Percentiles rank a stretch among this genome's conserved stretches.
Conservation (phyloP, 2,888 invertebrate species). For the Maniola hyperantus region DNA sequence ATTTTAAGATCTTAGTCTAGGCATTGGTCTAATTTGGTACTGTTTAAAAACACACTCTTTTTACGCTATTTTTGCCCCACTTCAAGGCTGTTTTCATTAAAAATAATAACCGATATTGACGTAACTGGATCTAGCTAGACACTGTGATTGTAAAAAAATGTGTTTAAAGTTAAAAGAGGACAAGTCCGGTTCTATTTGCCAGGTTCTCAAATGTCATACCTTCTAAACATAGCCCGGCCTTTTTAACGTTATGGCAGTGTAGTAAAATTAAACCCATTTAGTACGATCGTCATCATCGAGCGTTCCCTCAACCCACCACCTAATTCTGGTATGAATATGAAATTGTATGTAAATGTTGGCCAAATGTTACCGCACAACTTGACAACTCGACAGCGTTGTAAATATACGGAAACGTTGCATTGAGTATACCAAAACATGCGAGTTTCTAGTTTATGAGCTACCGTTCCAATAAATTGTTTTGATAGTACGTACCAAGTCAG, state of each 20-base stretch:
- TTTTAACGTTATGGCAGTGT: conserved; percentile 4
- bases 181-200: too few relatives aligned
- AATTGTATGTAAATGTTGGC: conserved; percentile 75
- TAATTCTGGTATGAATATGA: conserved; percentile 79
- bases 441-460: conserved; percentile 64
- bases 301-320: conserved; percentile 53
- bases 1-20: too few relatives aligned
- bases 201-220: neutral
- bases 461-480: conserved; percentile 70
- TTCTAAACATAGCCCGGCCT: neutral
- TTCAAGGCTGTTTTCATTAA: too few relatives aligned
- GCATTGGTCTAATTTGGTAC: too few relatives aligned
- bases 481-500: conserved; percentile 43
- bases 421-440: conserved; percentile 68
- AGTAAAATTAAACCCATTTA: conserved; percentile 13
- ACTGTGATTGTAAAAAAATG: too few relatives aligned
- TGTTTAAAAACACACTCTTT: too few relatives aligned
- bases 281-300: conserved; percentile 44
- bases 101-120: too few relatives aligned
- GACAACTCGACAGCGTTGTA: conserved; percentile 72
- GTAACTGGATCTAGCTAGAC: too few relatives aligned
- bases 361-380: conserved; percentile 68
- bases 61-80: too few relatives aligned
- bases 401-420: conserved; percentile 69
- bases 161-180: too few relatives aligned